Base-by-base conservation (phyloP, 2,113 vertebrate species). In the Ranitomeya variabilis region DNA sequence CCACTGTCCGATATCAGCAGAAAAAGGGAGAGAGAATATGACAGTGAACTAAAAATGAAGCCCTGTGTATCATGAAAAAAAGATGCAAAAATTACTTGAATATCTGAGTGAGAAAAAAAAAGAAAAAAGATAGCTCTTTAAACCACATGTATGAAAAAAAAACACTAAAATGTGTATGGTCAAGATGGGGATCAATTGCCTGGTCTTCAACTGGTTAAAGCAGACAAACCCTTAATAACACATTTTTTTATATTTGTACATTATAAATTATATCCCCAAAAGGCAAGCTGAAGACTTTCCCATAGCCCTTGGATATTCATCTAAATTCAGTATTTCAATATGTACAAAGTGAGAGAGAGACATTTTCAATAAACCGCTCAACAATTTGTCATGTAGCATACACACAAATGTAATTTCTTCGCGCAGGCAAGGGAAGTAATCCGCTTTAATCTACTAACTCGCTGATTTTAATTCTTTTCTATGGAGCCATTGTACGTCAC, bases 331-430 rank as follows among this genome's bases (percentile, higher is more conserved):
- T 37, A 52, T 64, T 31, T 66, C 14, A 64, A 18, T 37, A 55
- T 64, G 21, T 80, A 31, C 12, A 26, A 73, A 45, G 37, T 0
- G 37, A 3, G 13, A 26, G 67, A 3, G 18, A 86, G 52, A 54
- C 79, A 66, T 45, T 37, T 51, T 62, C 71, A 73, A 73, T 76
- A 86, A 26, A 11, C 21, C 8, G 23, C 23, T 37, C 26, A 86
- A 45, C 73, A 60, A 84, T 77, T 26, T 62, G 73, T 78, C 54
- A 66, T 52, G 37, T 14, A 64, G 60, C 21, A 26, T n/a, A n/a
- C 11, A 86, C 59, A 26, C 45, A 87, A 80, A 87, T 64, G 45
- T 67, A 87, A 86, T 86, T 86, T 66, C 26, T 9, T 86, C 71
- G 15, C 11, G 76, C 54, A 60, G 71, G 26, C 60, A 51, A 62